A percentile compares a stretch with the other conserved stretches of the same genome.
Conservation (phyloP, 2,888 invertebrate genomes). For the Pheosia tremula region DNA sequence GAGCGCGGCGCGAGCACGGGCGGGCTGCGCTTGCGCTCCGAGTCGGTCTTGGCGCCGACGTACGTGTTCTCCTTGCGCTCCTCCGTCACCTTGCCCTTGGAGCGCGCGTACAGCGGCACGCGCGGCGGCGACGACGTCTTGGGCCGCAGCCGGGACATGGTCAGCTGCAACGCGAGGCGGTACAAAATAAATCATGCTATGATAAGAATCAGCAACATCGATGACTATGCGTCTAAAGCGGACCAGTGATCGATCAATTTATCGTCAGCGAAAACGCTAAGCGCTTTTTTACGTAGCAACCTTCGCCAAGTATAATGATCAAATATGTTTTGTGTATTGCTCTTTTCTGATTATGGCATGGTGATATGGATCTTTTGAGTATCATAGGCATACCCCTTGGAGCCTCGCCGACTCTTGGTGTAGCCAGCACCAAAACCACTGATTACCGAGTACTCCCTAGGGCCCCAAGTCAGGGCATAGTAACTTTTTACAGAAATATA, state of each 20-base stretch:
- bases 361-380: too few species aligned
- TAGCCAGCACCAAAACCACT: too few species aligned
- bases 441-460: too few species aligned
- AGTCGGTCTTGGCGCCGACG: constrained; percentile 64
- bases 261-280: not conserved
- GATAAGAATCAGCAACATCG: not conserved
- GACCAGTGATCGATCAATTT: not conserved
- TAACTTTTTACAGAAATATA: too few species aligned
- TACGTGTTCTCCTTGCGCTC: constrained; percentile 80
- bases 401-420: too few species aligned
- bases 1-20: constrained; percentile 59
- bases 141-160: constrained; percentile 73
- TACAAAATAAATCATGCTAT: not conserved
- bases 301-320: too few species aligned
- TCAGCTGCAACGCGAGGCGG: constrained; percentile 56
- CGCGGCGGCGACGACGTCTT: constrained; percentile 68
- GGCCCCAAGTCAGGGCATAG: too few species aligned
- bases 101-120: constrained; percentile 66
- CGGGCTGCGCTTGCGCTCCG: constrained; percentile 55
- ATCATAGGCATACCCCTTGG: too few species aligned
- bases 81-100: constrained; percentile 70
- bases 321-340: too few species aligned
- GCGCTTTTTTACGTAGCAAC: too few species aligned
- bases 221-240: constrained; percentile 1
- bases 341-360: too few species aligned